A percentile compares a stretch with the other conserved stretches of the same genome.
phyloP scores from a whole-genome alignment of 2,113 vertebrate genomes.

The Cettia cetti region DNA sequence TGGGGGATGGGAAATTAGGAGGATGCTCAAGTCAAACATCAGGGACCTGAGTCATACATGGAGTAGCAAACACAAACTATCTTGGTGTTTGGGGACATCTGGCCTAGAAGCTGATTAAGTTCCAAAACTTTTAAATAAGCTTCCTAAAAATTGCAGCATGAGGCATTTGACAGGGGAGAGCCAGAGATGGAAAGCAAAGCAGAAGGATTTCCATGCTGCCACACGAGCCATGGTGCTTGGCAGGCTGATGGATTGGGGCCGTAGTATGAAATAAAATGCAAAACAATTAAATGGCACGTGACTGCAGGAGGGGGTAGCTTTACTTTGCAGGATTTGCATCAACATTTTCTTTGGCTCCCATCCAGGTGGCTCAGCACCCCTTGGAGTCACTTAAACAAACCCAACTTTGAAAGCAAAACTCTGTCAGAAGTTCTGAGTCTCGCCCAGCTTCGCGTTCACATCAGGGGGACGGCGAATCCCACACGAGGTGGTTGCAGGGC shows the following conservation, averaged over 20 bases:
- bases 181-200: neutral
- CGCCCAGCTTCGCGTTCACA: neutral
- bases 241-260: neutral
- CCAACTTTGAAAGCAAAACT: slow-evolving; percentile 23
- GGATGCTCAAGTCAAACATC: neutral
- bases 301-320: neutral
- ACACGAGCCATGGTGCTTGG: neutral
- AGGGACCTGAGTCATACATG: neutral
- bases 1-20: neutral
- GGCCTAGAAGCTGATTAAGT: neutral
- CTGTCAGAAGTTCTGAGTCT: neutral
- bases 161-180: neutral
- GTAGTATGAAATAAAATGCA: neutral
- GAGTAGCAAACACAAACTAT: neutral
- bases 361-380: slow-evolving; percentile 29
- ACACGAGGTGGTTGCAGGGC: accelerated
- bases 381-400: slow-evolving; percentile 52
- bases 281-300: slow-evolving; percentile 35
- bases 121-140: neutral
- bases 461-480: neutral
- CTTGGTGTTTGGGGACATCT: neutral
- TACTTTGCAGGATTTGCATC: slow-evolving; percentile 17
- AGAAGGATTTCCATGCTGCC: neutral
- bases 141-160: neutral
- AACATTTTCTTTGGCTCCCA: slow-evolving; percentile 41